Base-by-base conservation (phyloP, 2,797 vertebrate genomes). In the Lagocephalus sceleratus region DNA sequence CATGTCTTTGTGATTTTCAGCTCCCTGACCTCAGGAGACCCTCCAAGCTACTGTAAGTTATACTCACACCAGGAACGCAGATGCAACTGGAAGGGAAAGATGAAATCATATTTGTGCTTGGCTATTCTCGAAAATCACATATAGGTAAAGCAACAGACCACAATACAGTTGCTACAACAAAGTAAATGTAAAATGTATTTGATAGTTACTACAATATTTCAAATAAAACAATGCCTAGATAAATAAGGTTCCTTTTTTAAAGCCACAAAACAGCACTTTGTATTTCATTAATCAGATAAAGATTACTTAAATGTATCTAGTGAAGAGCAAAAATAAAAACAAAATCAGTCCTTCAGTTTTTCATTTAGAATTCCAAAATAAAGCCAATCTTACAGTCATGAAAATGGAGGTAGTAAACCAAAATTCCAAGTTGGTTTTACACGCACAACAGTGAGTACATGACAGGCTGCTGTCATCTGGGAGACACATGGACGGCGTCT, bases 1-100 rank as follows among this genome's bases (percentile, higher is more conserved):
- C 89, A 88, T 87, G 87, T 90, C 91, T 90, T 90, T 90, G 89
- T 91, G 87, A 90, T 88, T 86, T 89, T 88, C 84, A 84, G 85
- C 81, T 89, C 83, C 60, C 79, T 90, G 89, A 90, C 89, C 89
- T 90, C 89, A 88, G 71, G 85, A 89, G 89, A 90, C 88, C 85
- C 88, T 83, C 80, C 77, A 79, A 66, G 60, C 85, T 86, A 85
- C 86, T 84, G 86, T 84, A 87, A 82, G 81, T 83, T 68, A 83
- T 60, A 75, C 77, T 79, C 81, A 78, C 81, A 86, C 82, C 83
- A 79, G 86, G 79, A 79, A 79, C 71, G 63, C 85, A 85, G 81
- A 88, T 85, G 83, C 70, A 19, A 84, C 65, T 72, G 66, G 50
- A 62, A 72, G 57, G 63, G 54, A 79, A 55, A 43, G 17, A 63